Evolutionary conservation across 2,888 invertebrate species (phyloP), one percentile per base, ranked within the genome.

Genomic region (Nomada flava): DNA sequence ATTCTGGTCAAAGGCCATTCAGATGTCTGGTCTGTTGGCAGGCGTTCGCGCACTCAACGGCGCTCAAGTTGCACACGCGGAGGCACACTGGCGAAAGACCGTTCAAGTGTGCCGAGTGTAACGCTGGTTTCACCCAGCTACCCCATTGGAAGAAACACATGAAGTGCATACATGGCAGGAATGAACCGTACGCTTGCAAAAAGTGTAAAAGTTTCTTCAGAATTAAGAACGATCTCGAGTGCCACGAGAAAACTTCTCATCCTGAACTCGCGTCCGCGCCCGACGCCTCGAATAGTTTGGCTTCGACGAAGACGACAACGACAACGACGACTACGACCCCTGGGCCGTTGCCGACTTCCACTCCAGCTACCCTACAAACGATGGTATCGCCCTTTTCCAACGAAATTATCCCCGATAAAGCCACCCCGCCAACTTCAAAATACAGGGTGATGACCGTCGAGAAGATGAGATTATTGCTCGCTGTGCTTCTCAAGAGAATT

Each of bases 131-230:
- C 92, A 96, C 97, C 0, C 98, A 98, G 91, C 93, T 98, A 76
- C 97, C 98, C 0, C 98, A 98, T 91, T 95, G 98, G 93, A 98
- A 98, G 93, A 97, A 97, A 82, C 98, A 98, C 92, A 97, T 98
- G 97, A 95, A 96, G 82, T 97, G 97, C 89, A 97, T 98, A 73
- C 98, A 98, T 92, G 96, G 97, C 47, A 96, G 97, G 86, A 95
- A 95, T 82, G 96, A 97, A 86, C 96, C 97, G 0, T 98, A 98
- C 91, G 96, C 96, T 91, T 98, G 98, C 91, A 94, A 94, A 26
- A 95, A 95, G 69, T 98, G 98, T 92, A 95, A 95, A 47, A 94
- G 95, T 64, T 97, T 97, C 92, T 97, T 97, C 92, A 96, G 97
- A 91, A 96, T 96, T 47, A 98, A 97, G 93, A 95, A 94, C 64